A percentile compares a stretch with the other conserved stretches of the same genome.
Evolutionary conservation across 1,140 invertebrate species (phyloP).

Genomic region (Coenobita brevimanus): DNA sequence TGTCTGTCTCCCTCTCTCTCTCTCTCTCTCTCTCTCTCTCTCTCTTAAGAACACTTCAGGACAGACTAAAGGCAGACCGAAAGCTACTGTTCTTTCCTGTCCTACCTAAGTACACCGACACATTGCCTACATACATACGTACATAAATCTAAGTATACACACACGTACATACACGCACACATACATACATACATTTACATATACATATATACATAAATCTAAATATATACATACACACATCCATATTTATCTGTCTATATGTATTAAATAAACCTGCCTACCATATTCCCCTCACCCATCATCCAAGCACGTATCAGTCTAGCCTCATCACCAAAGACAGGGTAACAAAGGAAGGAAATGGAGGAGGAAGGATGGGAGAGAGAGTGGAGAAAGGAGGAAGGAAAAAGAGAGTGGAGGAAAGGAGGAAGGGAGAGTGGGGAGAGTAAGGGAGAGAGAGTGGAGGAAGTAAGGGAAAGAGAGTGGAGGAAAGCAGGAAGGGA

Average conservation of each 20-base stretch:
- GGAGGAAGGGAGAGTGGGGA: not conserved
- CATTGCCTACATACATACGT: not conserved
- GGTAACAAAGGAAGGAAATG: not conserved
- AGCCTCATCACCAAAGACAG: no score
- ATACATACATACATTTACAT: constrained; percentile 10
- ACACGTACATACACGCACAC: constrained; percentile 10
- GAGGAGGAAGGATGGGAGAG: not conserved
- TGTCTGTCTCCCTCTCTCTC: not conserved
- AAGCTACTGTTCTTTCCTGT: no score
- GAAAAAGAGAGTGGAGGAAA: not conserved
- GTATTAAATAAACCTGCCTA: no score
- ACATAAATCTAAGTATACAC: not conserved
- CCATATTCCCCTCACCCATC: no score
- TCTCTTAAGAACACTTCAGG: not conserved
- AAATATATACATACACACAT: constrained; percentile 4
- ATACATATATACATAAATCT: constrained; percentile 3
- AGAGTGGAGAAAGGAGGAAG: not conserved
- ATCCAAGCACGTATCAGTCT: no score
- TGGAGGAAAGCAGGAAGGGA: not conserved
- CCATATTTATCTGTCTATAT: not conserved
- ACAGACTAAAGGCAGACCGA: no score
- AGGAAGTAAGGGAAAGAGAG: not conserved
- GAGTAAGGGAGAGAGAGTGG: not conserved
- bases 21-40: not conserved
- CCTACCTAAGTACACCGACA: no score